Conservation (phyloP, 2,113 vertebrate genomes). For the Manacus vitellinus region DNA sequence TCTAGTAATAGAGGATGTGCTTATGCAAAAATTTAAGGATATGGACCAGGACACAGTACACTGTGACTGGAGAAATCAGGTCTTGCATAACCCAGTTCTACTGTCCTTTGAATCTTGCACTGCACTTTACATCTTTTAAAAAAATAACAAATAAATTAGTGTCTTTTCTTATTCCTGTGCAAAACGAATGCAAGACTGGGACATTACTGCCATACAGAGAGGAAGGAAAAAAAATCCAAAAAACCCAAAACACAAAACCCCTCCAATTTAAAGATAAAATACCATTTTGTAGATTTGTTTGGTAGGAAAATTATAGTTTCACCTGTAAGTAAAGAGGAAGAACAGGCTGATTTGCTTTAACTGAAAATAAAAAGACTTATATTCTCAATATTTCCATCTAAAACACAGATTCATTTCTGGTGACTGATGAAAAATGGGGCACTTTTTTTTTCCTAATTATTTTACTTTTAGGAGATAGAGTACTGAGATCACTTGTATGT, state of each 20-base stretch:
- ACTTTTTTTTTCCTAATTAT: not conserved
- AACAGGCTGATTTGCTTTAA: not conserved
- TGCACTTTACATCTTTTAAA: not conserved
- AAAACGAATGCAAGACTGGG: not conserved
- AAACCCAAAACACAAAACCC: not conserved
- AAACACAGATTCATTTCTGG: not conserved
- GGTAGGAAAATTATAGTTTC: not conserved
- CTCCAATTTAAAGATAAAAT: not conserved
- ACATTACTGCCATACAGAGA: not conserved
- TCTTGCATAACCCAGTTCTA: not conserved
- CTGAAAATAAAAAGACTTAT: not conserved
- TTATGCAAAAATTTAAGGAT: not conserved
- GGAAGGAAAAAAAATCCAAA: not conserved
- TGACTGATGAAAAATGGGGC: not conserved
- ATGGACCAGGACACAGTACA: not conserved
- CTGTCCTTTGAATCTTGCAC: not conserved
- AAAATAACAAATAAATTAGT: not conserved
- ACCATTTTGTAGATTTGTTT: not conserved
- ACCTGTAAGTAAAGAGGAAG: not conserved
- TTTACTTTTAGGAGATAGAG: not conserved
- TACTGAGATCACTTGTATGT: not conserved
- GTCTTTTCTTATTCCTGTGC: not conserved
- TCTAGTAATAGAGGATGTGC: not conserved
- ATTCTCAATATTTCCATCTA: not conserved
- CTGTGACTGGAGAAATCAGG: not conserved